Evolutionary conservation across 2,113 vertebrate genomes (phyloP), one percentile per base, ranked within the genome.

Genomic region (Piprites chloris): DNA sequence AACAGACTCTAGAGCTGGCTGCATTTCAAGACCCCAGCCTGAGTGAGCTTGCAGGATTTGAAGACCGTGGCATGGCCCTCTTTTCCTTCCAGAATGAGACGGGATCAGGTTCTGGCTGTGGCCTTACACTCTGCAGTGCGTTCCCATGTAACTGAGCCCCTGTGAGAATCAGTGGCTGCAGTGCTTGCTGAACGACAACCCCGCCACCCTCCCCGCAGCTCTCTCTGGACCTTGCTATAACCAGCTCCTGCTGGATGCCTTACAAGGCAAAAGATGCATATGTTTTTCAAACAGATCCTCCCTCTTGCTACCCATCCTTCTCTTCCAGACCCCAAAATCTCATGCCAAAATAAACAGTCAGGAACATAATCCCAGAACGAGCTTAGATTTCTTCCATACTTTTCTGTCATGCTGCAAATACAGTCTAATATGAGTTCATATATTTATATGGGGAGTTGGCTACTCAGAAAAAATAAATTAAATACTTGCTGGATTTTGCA

Each of bases 261-360:
- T 95, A 94, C 88, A 93, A 91, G 94, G 81, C 72, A 93, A 81
- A 91, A 93, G 90, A 80, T 71, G 66, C 47, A 27, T 65, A 39
- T 63, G 67, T 59, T 92, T 96, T 93, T 71, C 93, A 95, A 96
- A 71, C 30, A 59, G 68, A 78, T 66, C 65, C 68, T 88, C 77
- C 76, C 80, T 71, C 67, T 80, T 1, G 2, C 78, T 91, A 76
- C 37, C 37, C 85, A 73, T 90, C 90, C 85, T 91, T 84, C 89
- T 75, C 39, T 89, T 93, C 68, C 95, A 92, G 84, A 81, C 76
- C 91, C 73, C 69, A 87, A 91, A 96, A 95, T 91, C 69, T 87
- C 33, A 30, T 85, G 93, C 86, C 94, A 95, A 95, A 93, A 67
- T 77, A 95, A 97, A 87, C 80, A 93, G 32, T 46, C 85, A 39